phyloP scores from a whole-genome alignment of 2,797 vertebrate genomes.

The Octomys mimax region DNA sequence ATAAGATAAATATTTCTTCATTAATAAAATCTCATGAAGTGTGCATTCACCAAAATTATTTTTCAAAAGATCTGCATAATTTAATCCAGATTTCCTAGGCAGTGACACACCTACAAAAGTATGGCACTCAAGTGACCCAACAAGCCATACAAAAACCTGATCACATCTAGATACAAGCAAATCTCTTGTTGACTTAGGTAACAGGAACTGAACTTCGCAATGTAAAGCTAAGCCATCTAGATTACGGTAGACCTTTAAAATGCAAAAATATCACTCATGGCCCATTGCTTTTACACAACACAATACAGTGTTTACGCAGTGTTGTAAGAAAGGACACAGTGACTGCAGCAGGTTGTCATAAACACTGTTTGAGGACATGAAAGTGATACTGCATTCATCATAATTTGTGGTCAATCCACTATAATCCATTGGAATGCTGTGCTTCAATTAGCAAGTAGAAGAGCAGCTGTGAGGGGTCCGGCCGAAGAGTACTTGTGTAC shows the following conservation, averaged over 20 bases:
- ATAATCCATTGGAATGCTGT: background rate
- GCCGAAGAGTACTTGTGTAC: background rate
- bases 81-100: background rate
- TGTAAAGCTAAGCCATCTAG: background rate
- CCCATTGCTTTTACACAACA: background rate
- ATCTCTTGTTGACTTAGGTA: background rate
- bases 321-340: background rate
- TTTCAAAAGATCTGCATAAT: background rate
- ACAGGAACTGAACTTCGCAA: background rate
- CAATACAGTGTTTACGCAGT: background rate
- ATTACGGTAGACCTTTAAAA: background rate
- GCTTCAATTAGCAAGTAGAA: constrained; percentile 20
- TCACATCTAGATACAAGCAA: background rate
- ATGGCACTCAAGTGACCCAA: background rate
- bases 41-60: constrained; percentile 12
- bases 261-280: background rate
- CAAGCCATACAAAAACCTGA: background rate
- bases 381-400: background rate
- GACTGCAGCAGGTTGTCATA: background rate
- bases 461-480: background rate
- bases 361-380: background rate
- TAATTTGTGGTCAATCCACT: background rate
- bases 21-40: constrained; percentile 29
- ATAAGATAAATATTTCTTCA: background rate
- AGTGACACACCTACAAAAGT: background rate